phyloP scores from a whole-genome alignment of 2,888 invertebrate species.

The Tenthredo notha region DNA sequence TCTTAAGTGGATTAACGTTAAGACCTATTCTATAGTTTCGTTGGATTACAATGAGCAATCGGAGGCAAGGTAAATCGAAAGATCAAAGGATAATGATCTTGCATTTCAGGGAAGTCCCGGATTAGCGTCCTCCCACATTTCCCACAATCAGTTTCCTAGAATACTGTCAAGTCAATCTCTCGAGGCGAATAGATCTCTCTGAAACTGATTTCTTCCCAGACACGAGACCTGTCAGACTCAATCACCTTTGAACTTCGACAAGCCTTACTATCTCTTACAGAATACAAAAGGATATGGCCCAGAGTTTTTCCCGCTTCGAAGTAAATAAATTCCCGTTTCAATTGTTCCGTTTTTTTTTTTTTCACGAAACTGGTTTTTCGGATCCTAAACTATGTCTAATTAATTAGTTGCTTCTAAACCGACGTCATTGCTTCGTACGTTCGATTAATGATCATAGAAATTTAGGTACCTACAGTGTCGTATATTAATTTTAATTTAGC shows the following conservation, averaged over 20 bases:
- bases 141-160: conserved; percentile 15
- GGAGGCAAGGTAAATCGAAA: neutral
- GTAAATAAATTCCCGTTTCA: neutral
- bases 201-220: neutral
- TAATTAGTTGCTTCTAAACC: neutral
- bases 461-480: neutral
- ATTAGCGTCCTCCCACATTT: neutral
- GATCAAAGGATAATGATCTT: conserved; percentile 6
- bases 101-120: neutral
- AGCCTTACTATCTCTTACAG: neutral
- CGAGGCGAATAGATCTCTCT: neutral
- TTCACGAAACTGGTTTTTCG: neutral
- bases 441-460: neutral
- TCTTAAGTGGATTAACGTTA: neutral
- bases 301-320: neutral
- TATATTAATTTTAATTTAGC: neutral
- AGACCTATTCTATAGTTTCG: neutral
- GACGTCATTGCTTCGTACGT: neutral
- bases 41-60: neutral
- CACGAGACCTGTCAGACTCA: neutral
- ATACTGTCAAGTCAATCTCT: conserved; percentile 26
- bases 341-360: neutral
- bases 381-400: neutral
- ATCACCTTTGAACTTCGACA: neutral
- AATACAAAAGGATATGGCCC: neutral